Percentiles rank a stretch among this genome's conserved stretches.
These are phyloP conservation scores for Florisuga fusca DNA, from an alignment of 2,797 vertebrate genomes.

Conservation along the genomic window DNA sequence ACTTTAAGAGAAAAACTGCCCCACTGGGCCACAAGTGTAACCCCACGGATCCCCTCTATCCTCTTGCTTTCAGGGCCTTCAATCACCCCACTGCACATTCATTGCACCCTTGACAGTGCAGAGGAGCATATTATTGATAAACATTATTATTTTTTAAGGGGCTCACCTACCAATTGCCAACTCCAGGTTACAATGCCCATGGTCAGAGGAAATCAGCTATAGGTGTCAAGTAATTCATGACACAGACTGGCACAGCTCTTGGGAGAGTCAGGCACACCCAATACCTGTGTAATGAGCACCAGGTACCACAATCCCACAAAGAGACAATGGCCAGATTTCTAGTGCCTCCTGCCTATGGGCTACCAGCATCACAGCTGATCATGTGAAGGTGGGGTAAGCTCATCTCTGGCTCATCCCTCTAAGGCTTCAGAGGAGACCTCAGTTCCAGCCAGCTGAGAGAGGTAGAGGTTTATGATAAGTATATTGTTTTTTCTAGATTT, in stretches of 20 bases:
- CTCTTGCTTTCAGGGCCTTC: neutral
- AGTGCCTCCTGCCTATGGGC: accelerated
- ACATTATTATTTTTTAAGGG: neutral
- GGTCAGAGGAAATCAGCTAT: neutral
- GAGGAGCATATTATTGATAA: neutral
- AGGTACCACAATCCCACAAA: neutral
- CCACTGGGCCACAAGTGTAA: neutral
- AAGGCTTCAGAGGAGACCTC: neutral
- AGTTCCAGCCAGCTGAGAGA: neutral
- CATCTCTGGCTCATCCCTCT: neutral
- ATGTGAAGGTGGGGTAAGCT: neutral
- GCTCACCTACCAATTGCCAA: neutral
- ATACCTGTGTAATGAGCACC: neutral
- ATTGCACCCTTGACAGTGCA: neutral
- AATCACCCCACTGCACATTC: neutral
- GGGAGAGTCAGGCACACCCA: neutral
- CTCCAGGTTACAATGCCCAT: neutral
- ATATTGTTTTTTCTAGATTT: neutral
- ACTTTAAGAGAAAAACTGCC: neutral
- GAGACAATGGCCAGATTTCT: neutral
- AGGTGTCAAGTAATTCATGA: accelerated
- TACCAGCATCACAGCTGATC: neutral
- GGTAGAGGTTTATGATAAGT: neutral
- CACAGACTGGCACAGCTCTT: neutral
- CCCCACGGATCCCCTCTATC: neutral